Evolutionary conservation across 2,113 vertebrate genomes (phyloP).

Genomic region (Rissa tridactyla): DNA sequence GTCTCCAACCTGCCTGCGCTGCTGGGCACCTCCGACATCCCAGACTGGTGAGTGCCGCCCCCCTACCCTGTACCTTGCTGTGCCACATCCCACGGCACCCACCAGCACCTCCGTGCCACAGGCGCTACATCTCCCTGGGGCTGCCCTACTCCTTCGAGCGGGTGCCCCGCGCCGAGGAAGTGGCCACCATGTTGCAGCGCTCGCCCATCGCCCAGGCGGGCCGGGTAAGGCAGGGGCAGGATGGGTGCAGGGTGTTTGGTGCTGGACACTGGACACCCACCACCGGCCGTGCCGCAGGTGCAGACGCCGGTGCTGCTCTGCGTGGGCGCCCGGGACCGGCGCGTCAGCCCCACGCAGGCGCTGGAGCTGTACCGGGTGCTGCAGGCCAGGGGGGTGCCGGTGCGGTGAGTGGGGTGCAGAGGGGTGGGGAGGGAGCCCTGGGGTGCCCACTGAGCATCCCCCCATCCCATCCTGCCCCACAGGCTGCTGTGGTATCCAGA

Average conservation of each 20-base stretch:
- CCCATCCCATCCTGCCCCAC: background rate
- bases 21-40: constrained; percentile 84
- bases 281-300: constrained; percentile 54
- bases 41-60: constrained; percentile 78
- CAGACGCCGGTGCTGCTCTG: constrained; percentile 77
- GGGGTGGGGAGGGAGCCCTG: background rate
- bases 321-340: constrained; percentile 77
- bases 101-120: background rate
- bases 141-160: constrained; percentile 77
- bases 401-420: constrained; percentile 57
- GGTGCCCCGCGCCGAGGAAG: constrained; percentile 71
- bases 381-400: constrained; percentile 73
- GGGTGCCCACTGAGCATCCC: background rate
- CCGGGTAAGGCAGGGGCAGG: constrained; percentile 55
- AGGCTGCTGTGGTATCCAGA: constrained; percentile 86
- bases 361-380: constrained; percentile 83
- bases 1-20: constrained; percentile 82
- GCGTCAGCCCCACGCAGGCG: constrained; percentile 81
- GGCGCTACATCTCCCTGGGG: constrained; percentile 80
- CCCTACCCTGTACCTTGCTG: accelerated
- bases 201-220: constrained; percentile 77
- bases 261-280: background rate
- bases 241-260: background rate
- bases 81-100: accelerated
- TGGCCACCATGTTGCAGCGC: constrained; percentile 77